Base-by-base conservation (phyloP, 2,888 invertebrate genomes). In the Nomada flava region DNA sequence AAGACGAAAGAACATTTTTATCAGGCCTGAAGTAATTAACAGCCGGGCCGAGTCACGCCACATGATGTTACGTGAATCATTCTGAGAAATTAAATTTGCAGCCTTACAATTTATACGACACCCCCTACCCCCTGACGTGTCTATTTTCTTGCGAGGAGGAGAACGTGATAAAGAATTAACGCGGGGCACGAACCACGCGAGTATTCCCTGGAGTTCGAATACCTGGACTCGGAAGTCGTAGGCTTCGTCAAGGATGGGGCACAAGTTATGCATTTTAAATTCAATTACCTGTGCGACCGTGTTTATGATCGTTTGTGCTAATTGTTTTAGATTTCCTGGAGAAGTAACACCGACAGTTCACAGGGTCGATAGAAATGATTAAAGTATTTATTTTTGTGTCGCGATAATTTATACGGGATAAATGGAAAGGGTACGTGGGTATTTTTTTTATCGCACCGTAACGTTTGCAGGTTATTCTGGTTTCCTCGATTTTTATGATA, bases 211-310 rank as follows among this genome's bases (percentile, higher is more conserved):
- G 68, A 62, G 75, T 13, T 29, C 2, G 4, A 26, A 2, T 44
- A 75, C 55, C 29, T 29, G 57, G 18, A 55, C 55, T 55, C 18
- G 0, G 0, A 18, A 23, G 42, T 63, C 62, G 18, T 20, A 29
- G 23, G 29, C 55, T 11, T 60, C 36, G 26, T 23, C 50, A 36
- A 44, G 18, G 36, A 23, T 50, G 11, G 15, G 7, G 20, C 29
- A 15, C 29, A 15, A 5, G 29, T 70, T 65, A 75, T 53, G 64
- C 44, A 79, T 77, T 65, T 65, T 53, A 53, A 47, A 79, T 79
- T 52, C 52, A 23, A 59, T 44, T 57, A 59, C 52, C 53, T 53
- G 18, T 15, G 26, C 13, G 20, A 23, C 57, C 42, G 9, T 10
- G 18, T 11, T 18, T 60, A 15, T 18, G 26, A 53, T 18, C 5